A percentile compares a stretch with the other conserved stretches of the same genome.
These are phyloP conservation scores for Luperina nickerlii DNA, from an alignment of 2,888 invertebrate species.

Conservation along the genomic window DNA sequence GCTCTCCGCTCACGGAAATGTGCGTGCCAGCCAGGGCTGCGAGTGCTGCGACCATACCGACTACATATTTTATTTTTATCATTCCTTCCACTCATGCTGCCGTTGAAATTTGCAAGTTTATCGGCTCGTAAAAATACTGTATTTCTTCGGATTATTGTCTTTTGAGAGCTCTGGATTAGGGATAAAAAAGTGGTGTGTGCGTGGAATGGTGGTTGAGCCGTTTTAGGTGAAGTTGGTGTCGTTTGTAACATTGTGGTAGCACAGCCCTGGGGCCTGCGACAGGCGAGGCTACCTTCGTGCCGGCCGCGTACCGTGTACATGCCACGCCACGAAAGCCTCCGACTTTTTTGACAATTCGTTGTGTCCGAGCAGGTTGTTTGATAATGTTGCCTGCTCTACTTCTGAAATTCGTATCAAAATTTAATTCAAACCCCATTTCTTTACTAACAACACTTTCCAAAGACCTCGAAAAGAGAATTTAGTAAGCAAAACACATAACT, in stretches of 20 bases:
- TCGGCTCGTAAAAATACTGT: constrained; percentile 55
- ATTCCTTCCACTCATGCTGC: constrained; percentile 57
- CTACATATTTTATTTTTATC: constrained; percentile 67
- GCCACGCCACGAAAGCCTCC: constrained; percentile 58
- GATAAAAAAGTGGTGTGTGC: constrained; percentile 22
- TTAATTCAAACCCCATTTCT: constrained; percentile 5
- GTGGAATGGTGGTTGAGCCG: constrained; percentile 1
- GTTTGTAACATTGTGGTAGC: constrained; percentile 2
- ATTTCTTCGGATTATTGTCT: constrained; percentile 39
- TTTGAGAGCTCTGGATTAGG: constrained; percentile 37
- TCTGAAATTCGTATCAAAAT: constrained; percentile 27
- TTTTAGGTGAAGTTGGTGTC: background rate
- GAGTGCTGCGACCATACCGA: constrained; percentile 50
- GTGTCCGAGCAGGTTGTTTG: constrained; percentile 52
- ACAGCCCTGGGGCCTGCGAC: constrained; percentile 58
- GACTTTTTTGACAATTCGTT: constrained; percentile 67
- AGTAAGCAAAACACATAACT: background rate
- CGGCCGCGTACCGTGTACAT: constrained; percentile 48
- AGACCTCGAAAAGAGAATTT: constrained; percentile 4
- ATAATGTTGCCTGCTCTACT: constrained; percentile 39
- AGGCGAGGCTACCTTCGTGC: constrained; percentile 61
- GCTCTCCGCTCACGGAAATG: constrained; percentile 88
- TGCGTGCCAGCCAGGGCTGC: constrained; percentile 83
- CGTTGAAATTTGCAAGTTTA: constrained; percentile 64
- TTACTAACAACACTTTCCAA: background rate